Base-by-base conservation (phyloP, 1,140 invertebrate species). In the Bombus consobrinus region DNA sequence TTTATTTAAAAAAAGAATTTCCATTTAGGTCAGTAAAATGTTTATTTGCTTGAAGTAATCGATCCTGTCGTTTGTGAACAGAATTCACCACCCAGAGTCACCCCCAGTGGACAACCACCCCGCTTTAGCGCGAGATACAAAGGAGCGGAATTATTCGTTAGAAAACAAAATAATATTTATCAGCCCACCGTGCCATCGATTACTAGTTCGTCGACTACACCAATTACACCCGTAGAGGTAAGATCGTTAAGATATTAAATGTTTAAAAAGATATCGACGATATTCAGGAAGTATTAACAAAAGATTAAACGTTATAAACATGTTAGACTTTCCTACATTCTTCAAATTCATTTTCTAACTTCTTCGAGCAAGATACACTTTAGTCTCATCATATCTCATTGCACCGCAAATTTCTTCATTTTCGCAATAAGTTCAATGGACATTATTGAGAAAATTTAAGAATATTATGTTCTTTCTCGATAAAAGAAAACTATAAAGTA, bases 121-220 rank as follows among this genome's bases (percentile, higher is more conserved):
- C 93, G 93, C 78, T 95, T 95, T 73, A 94, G 94, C 37, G 95
- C 95, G 10, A 93, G 94, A 88, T 95, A 95, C 82, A 94, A 93
- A 75, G 94, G 94, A 43, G 93, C 94, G 22, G 95, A 95, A 88
- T 89, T 95, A 13, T 92, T 95, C 78, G 90, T 95, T 13, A 93
- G 93, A 82, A 94, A 88, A 79, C 94, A 94, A n/a, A 93, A 88
- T 69, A 87, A 79, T 13, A 28, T 81, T 82, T 90, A 90, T 77
- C 90, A 93, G 88, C 87, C 91, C 39, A 92, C 92, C 59, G 88
- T 92, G 75, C 90, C 93, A 75, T 86, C 88, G 62, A 84, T 92
- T 73, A 87, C 91, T 59, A 94, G 92, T 69, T 94, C 94, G 72
- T 94, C 94, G 15, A 93, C 93, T 12, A 93, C 94, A 8, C 91